A percentile compares a stretch with the other conserved stretches of the same genome.
Conservation (phyloP, 1,140 invertebrate species). For the Eupristina koningsbergeri region DNA sequence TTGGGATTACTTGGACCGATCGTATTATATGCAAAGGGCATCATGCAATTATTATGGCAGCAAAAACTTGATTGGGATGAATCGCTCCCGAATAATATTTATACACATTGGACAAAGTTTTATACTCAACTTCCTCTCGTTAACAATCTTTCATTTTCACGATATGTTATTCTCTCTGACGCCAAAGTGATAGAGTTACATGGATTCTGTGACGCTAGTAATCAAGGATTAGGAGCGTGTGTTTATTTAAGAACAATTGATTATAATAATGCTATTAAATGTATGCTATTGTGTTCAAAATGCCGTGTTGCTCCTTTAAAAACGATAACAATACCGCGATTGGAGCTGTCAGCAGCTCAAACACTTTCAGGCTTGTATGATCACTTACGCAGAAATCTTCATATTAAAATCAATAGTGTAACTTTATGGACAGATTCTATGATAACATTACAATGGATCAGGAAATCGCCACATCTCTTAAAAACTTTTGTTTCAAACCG, state of each 20-base stretch:
- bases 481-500: slow-evolving; percentile 11
- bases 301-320: slow-evolving; percentile 63
- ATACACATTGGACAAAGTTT: not conserved
- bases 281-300: too few species aligned
- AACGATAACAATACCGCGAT: not conserved
- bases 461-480: not conserved
- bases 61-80: slow-evolving; percentile 34
- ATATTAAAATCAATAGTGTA: not conserved
- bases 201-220: too few species aligned
- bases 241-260: slow-evolving; percentile 51
- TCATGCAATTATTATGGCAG: slow-evolving; percentile 39
- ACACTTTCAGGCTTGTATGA: not conserved
- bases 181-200: slow-evolving; percentile 50
- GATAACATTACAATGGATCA: slow-evolving; percentile 28
- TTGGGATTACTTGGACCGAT: slow-evolving; percentile 1
- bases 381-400: too few species aligned
- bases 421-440: slow-evolving; percentile 34
- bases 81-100: not conserved
- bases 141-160: slow-evolving; percentile 7
- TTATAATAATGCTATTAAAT: slow-evolving; percentile 44
- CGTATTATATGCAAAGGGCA: slow-evolving; percentile 59
- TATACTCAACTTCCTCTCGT: not conserved
- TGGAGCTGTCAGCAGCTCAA: too few species aligned
- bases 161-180: slow-evolving; percentile 41
- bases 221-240: slow-evolving; percentile 43